phyloP scores from a whole-genome alignment of 1,140 invertebrate genomes.

The Drosophila jambulina region DNA sequence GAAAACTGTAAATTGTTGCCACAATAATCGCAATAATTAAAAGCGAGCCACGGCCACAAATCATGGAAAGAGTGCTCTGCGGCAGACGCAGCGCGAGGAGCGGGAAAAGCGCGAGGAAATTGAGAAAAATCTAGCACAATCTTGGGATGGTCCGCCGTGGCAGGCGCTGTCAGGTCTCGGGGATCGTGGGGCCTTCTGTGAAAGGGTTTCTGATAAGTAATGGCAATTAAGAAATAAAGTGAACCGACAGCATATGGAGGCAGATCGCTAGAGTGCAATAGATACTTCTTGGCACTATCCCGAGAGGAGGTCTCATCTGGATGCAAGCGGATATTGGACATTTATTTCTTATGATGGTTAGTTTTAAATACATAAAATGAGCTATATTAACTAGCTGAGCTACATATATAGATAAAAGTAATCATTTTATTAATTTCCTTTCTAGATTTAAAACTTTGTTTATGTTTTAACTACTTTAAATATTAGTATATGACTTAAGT shows the following conservation, averaged over 20 bases:
- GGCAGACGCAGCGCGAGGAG: slow-evolving; percentile 2
- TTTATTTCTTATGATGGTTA: background rate
- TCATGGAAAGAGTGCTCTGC: slow-evolving; percentile 39
- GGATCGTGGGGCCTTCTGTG: slow-evolving; percentile 36
- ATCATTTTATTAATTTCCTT: background rate
- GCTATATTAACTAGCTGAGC: background rate
- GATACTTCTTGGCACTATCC: slow-evolving; percentile 7
- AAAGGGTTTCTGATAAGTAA: slow-evolving; percentile 40
- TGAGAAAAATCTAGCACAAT: slow-evolving; percentile 68
- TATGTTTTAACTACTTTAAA: background rate
- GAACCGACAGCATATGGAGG: slow-evolving; percentile 19
- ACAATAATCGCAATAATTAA: slow-evolving; percentile 81
- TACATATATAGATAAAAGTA: background rate
- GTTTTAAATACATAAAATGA: background rate
- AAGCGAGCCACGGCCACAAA: slow-evolving; percentile 69
- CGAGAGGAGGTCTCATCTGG: background rate
- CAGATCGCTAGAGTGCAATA: background rate
- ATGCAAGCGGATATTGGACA: background rate
- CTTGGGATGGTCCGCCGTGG: slow-evolving; percentile 24
- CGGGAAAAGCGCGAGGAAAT: slow-evolving; percentile 48
- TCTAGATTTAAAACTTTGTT: background rate
- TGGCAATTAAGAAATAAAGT: slow-evolving; percentile 34
- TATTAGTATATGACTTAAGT: background rate
- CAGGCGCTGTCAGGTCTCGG: slow-evolving; percentile 10
- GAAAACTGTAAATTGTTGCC: slow-evolving; percentile 78